Conservation (phyloP, 2,888 invertebrate genomes). For the Myathropa florea region DNA sequence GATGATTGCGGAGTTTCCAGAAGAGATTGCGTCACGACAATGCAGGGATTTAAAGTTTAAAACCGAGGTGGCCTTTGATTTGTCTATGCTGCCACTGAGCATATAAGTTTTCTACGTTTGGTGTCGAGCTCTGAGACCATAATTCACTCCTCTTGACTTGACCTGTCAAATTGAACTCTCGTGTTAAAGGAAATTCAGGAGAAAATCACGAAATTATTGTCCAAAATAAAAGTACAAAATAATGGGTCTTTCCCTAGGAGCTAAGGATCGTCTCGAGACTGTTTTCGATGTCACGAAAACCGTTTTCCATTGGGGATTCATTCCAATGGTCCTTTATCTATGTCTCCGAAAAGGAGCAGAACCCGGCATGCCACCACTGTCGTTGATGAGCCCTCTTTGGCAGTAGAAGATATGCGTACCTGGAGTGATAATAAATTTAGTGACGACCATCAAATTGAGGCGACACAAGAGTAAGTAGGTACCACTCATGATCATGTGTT, state of each 20-base stretch:
- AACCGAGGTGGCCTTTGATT: too few species aligned
- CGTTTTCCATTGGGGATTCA: conserved; percentile 86
- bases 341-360: conserved; percentile 87
- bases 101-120: too few species aligned
- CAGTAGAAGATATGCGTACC: conserved; percentile 73
- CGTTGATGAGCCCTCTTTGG: conserved; percentile 78
- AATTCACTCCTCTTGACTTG: background rate
- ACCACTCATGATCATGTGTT: too few species aligned
- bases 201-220: background rate
- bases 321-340: conserved; percentile 86
- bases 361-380: conserved; percentile 85
- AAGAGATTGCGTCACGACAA: too few species aligned
- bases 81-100: too few species aligned
- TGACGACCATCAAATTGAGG: too few species aligned
- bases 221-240: background rate
- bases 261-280: conserved; percentile 84
- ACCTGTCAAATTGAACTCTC: conserved; percentile 30
- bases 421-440: conserved; percentile 40
- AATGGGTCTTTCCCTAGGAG: conserved; percentile 81
- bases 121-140: too few species aligned
- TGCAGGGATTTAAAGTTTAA: too few species aligned
- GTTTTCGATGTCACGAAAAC: conserved; percentile 84
- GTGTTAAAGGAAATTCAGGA: conserved; percentile 23
- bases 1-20: too few species aligned
- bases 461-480: too few species aligned